Evolutionary conservation across 2,888 invertebrate genomes (phyloP).

Genomic region (Tillus elongatus): DNA sequence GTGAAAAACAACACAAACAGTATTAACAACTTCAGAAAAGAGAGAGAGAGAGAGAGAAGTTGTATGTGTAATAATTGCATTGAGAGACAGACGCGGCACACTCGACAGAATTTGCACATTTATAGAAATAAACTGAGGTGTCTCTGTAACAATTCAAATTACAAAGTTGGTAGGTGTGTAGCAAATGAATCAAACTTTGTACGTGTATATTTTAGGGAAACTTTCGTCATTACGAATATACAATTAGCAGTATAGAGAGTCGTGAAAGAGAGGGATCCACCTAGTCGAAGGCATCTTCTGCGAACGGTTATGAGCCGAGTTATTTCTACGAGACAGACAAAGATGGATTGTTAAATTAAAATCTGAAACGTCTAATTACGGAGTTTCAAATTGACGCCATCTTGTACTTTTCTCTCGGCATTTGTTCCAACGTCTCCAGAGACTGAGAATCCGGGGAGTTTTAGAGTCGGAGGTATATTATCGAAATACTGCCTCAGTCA

Average conservation of each 20-base stretch:
- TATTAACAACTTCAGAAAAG: too few species aligned
- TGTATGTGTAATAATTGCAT: constrained; percentile 1
- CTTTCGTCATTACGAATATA: constrained; percentile 33
- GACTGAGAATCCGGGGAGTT: too few species aligned
- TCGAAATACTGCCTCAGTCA: too few species aligned
- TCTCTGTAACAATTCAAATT: constrained; percentile 32
- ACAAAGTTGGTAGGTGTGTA: constrained; percentile 24
- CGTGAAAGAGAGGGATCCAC: constrained; percentile 27
- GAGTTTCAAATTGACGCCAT: constrained; percentile 34
- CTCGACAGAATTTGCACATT: constrained; percentile 16
- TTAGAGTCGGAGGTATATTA: too few species aligned
- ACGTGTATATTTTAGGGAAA: constrained; percentile 33
- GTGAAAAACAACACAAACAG: too few species aligned
- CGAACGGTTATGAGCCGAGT: too few species aligned
- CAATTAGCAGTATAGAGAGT: constrained; percentile 25
- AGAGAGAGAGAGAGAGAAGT: too few species aligned
- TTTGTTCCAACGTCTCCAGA: too few species aligned
- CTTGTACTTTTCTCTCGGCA: constrained; percentile 35
- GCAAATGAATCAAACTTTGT: constrained; percentile 35
- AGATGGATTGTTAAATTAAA: constrained; percentile 34
- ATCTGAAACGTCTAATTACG: constrained; percentile 37
- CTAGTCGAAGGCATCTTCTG: too few species aligned
- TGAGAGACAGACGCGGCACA: too few species aligned
- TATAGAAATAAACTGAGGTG: constrained; percentile 29
- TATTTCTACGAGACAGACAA: constrained; percentile 29